A percentile compares a stretch with the other conserved stretches of the same genome.
Conservation (phyloP, 2,888 invertebrate species). For the Amiota communis region DNA sequence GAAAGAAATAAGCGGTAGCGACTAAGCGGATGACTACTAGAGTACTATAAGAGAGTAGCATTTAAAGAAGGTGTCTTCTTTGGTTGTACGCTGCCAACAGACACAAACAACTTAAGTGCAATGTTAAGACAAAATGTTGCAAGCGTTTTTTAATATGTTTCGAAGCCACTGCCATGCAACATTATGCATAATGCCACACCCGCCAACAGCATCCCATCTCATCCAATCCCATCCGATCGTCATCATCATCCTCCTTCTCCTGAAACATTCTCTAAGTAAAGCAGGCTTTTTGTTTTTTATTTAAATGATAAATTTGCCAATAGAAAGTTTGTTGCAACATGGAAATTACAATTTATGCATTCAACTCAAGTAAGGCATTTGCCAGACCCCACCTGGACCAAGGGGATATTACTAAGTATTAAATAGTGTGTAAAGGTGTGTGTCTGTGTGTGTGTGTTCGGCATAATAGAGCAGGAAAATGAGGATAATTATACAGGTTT, state of each 20-base stretch:
- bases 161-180: constrained; percentile 14
- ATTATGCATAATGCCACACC: not conserved
- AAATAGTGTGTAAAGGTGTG: not conserved
- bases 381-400: too few species aligned
- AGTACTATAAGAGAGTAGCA: too few species aligned
- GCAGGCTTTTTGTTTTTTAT: not conserved
- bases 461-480: constrained; percentile 53
- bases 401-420: not conserved
- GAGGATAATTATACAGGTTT: constrained; percentile 70
- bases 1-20: too few species aligned
- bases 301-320: constrained; percentile 60
- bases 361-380: not conserved
- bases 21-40: too few species aligned
- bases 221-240: not conserved
- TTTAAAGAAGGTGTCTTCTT: too few species aligned
- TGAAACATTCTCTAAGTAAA: too few species aligned
- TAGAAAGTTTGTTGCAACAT: constrained; percentile 61
- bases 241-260: not conserved
- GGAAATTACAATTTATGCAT: constrained; percentile 65
- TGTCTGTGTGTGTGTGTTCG: not conserved
- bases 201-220: not conserved
- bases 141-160: constrained; percentile 26
- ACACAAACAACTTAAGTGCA: not conserved
- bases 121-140: constrained; percentile 27
- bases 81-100: too few species aligned